phyloP scores from a whole-genome alignment of 1,140 invertebrate genomes.

The Pogonus chalceus region DNA sequence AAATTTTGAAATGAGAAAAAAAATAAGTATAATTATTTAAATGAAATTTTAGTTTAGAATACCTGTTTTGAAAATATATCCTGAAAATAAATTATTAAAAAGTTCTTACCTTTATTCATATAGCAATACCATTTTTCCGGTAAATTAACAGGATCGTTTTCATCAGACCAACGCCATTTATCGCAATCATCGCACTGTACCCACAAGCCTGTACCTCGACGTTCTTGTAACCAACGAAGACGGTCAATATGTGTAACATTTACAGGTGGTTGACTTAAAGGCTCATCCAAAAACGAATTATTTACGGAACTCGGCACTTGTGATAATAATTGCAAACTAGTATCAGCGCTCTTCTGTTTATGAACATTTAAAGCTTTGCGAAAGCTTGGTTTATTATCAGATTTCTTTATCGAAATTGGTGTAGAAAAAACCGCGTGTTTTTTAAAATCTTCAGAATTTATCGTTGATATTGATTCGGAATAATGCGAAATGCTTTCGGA shows the following conservation, averaged over 20 bases:
- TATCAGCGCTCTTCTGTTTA: too few relatives aligned
- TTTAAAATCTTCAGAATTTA: neutral
- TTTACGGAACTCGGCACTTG: too few relatives aligned
- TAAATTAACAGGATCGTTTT: conserved; percentile 46
- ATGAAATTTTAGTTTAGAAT: too few relatives aligned
- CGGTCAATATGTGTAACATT: conserved; percentile 27
- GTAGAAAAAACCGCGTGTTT: neutral
- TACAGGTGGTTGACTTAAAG: conserved; percentile 30
- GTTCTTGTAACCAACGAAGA: conserved; percentile 37
- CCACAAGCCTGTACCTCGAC: conserved; percentile 44
- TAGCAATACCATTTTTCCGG: conserved; percentile 51
- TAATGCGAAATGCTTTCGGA: too few relatives aligned
- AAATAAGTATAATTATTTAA: too few relatives aligned
- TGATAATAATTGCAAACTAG: too few relatives aligned
- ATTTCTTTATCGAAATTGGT: neutral
- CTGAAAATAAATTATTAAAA: too few relatives aligned
- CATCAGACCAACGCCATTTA: conserved; percentile 43
- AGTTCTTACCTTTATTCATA: conserved; percentile 45
- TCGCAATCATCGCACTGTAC: conserved; percentile 48
- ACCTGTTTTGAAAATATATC: neutral
- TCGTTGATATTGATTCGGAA: too few relatives aligned
- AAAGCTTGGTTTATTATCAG: neutral
- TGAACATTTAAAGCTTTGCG: neutral
- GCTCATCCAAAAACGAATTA: too few relatives aligned
- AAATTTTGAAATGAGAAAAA: too few relatives aligned